Base-by-base conservation (phyloP, 2,797 vertebrate species). In the Mormyrops boulengeri region DNA sequence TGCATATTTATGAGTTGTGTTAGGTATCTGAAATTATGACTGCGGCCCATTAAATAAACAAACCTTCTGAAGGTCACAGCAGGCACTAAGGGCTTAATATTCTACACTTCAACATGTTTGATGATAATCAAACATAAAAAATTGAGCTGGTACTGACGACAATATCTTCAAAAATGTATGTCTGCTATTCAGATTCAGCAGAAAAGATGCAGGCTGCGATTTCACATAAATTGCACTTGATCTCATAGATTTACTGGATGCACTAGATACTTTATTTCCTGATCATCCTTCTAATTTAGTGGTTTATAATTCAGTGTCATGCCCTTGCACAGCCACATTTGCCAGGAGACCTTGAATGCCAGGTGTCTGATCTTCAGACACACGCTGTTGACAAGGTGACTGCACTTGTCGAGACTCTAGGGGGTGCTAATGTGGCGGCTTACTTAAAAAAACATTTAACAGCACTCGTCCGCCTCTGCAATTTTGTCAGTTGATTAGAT, bases 1-100 rank as follows among this genome's bases (percentile, higher is more conserved):
- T 90, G 38, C 53, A 88, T 85, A 90, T 88, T 90, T 85, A 90
- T 73, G 89, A 89, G 49, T n/a, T 52, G 19, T 50, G 17, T 85
- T 77, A 88, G 57, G 77, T 80, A 50, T 52, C 12, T 85, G 41
- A 69, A 88, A 85, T 85, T 55, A 88, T 34, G 41, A 90, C 87
- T 82, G 62, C 30, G 53, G 44, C 44, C 86, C 53, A 80, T 90
- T 60, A 88, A 82, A 80, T 88, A 66, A 88, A 53, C 44, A 88
- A 52, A 47, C 22, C 30, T 85, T 62, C 55, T 66, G 53, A 88
- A 77, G 41, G 89, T 53, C 30, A 62, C 38, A 69, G 87, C n/a
- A 17, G 89, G 57, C 22, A 87, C 41, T 82, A 62, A 62, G 73
- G 41, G 86, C 12, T 62, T 60, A 50, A 90, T 86, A 86, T 50